Conservation (phyloP, 2,113 vertebrate genomes). For the Chaetops frenatus region DNA sequence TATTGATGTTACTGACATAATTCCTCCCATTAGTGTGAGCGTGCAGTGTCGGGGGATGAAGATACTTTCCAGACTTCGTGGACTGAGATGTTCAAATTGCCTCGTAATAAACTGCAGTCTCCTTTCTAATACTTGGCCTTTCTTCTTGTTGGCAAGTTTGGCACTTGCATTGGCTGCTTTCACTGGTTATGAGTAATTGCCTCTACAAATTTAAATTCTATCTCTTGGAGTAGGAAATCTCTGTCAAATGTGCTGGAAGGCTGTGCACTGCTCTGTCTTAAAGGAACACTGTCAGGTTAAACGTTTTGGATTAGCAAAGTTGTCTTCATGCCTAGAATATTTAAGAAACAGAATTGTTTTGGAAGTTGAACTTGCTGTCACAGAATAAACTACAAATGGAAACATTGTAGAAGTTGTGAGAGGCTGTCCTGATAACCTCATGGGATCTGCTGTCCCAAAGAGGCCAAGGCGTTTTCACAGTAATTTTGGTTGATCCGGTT, state of each 20-base stretch:
- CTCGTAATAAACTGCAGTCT: background rate
- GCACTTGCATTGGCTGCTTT: background rate
- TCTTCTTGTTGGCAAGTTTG: background rate
- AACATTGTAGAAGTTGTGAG: background rate
- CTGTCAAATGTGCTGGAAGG: background rate
- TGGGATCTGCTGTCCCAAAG: background rate
- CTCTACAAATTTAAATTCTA: slow-evolving; percentile 12
- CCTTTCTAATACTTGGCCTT: slow-evolving; percentile 20
- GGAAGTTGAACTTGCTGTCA: background rate
- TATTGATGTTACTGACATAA: background rate
- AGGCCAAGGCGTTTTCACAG: background rate
- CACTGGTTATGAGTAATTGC: slow-evolving; percentile 39
- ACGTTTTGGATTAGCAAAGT: background rate
- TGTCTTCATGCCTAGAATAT: background rate
- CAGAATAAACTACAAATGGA: background rate
- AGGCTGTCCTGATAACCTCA: background rate
- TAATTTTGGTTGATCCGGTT: background rate
- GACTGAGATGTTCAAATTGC: background rate
- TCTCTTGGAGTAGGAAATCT: background rate
- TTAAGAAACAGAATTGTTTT: background rate
- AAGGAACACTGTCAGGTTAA: background rate
- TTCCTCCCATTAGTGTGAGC: background rate
- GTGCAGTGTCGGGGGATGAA: background rate
- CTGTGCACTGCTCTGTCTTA: background rate
- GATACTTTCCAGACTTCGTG: background rate